Conservation (phyloP, 2,113 vertebrate genomes). For the Psettodes erumei region DNA sequence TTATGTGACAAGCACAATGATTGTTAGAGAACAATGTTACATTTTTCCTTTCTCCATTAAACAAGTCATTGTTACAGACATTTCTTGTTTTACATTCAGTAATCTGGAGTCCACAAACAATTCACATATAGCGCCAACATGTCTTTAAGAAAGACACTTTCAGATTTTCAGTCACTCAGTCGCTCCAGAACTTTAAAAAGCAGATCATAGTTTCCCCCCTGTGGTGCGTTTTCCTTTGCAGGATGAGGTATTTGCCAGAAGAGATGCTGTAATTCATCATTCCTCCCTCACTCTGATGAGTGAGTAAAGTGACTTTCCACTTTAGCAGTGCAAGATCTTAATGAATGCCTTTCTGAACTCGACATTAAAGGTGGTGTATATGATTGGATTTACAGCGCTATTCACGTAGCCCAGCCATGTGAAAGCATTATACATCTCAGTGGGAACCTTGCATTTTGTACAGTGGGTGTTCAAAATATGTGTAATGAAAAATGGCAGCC, state of each 20-base stretch:
- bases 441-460: conserved; percentile 90
- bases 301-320: conserved; percentile 31
- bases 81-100: conserved; percentile 82
- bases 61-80: conserved; percentile 76
- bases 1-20: conserved; percentile 71
- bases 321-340: conserved; percentile 97
- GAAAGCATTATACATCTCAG: conserved; percentile 94
- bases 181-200: conserved; percentile 40
- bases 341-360: conserved; percentile 99
- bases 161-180: conserved; percentile 39
- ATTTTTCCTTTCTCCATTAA: conserved; percentile 53
- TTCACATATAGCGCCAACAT: conserved; percentile 56
- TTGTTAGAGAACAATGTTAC: conserved; percentile 64
- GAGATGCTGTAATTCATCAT: conserved; percentile 46
- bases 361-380: conserved; percentile 98
- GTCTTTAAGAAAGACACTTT: conserved; percentile 46
- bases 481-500: conserved; percentile 99
- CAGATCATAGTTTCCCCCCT: conserved; percentile 30
- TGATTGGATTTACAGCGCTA: conserved; percentile 98
- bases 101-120: conserved; percentile 66
- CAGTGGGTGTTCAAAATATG: conserved; percentile 99
- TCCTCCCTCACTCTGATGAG: conserved; percentile 45
- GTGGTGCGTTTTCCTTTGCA: conserved; percentile 61
- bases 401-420: conserved; percentile 99
- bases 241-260: conserved; percentile 76